Base-by-base conservation (phyloP, 1,140 invertebrate species). In the Drosophila pachea region DNA sequence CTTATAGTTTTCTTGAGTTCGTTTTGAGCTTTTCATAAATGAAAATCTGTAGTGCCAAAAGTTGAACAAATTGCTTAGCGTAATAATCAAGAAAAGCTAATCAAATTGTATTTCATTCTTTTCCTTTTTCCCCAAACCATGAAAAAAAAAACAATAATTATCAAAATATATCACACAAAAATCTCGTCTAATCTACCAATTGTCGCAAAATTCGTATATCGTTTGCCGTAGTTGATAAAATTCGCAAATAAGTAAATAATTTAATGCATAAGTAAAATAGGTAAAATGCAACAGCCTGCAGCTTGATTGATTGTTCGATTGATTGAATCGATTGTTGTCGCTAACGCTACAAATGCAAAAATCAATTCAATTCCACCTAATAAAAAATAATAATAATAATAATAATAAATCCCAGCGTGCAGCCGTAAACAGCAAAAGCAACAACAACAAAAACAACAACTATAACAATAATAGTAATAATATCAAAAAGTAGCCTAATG, bases 61-160 rank as follows among this genome's bases (percentile, higher is more conserved):
- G 68, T 66, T 48, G 66, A 70, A 50, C 55, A 72, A 70, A 56
- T 43, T 68, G 58, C 38, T 45, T 70, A 73, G 73, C 35, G 47
- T 64, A 73, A 78, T 52, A 67, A 67, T 73, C 68, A 76, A 79
- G 79, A 71, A 68, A 84, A 79, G 79, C 79, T 83, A 83, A 83
- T 83, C 76, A 84, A 83, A 65, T 73, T 84, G 50, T 82, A 65
- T 78, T 82, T 74, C 79, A 78, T 83, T 83, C 79, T 83, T 84
- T 83, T 83, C 79, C 74, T 84, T 38, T 76, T 79, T 84, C 59
- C 71, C 62, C 68, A 61, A 61, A 60, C 52, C 35, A 61, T 68
- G n/a, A n/a, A n/a, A n/a, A n/a, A n/a, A 75, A 62, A 73, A 73
- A 64, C 36, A 63, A 50, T 58, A 60, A 66, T 12, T 29, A 42